Base-by-base conservation (phyloP, 2,113 vertebrate species). In the Pelvicachromis taeniatus region DNA sequence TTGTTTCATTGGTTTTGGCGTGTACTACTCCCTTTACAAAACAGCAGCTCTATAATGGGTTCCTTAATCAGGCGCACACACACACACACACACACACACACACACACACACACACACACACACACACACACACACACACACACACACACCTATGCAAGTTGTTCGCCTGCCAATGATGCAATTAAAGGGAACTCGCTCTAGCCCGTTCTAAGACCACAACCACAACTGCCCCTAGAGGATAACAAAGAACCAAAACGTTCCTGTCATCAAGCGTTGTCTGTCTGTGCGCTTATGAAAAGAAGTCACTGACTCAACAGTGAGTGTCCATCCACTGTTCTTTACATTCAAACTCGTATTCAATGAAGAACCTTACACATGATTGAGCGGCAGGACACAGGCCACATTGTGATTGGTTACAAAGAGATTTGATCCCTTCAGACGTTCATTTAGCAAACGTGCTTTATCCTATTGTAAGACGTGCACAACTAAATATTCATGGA, bases 401-500 rank as follows among this genome's bases (percentile, higher is more conserved):
- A 68, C 88, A 50, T 73, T 91, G 90, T 92, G 48, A 80, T 86
- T 78, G 42, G 55, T 77, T 38, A 85, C 65, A 85, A 78, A 83
- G 87, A 35, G 56, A 83, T 84, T 63, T 42, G 40, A 92, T 91
- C 80, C 33, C 55, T 83, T 83, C 45, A 53, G 86, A 90, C 65
- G 17, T 63, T 91, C 81, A 86, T 91, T 93, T 86, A 92, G 80
- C 73, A 77, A 90, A 92, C 77, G 77, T 4, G 61, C 82, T 85
- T 89, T 50, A 83, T 92, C 86, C 85, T 54, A 58, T 81, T 17
- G 42, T 78, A 63, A 1, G 52, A 88, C 11, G 10, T 42, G 52
- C 81, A 70, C 55, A 12, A 45, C 84, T 91, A 80, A 91, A 92
- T 91, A 93, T 93, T 92, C 82, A 90, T 87, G 77, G 83, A 45